Percentiles rank a stretch among this genome's conserved stretches.
These are phyloP conservation scores for Salmo trutta DNA, from an alignment of 2,797 vertebrate genomes.

Conservation along the genomic window DNA sequence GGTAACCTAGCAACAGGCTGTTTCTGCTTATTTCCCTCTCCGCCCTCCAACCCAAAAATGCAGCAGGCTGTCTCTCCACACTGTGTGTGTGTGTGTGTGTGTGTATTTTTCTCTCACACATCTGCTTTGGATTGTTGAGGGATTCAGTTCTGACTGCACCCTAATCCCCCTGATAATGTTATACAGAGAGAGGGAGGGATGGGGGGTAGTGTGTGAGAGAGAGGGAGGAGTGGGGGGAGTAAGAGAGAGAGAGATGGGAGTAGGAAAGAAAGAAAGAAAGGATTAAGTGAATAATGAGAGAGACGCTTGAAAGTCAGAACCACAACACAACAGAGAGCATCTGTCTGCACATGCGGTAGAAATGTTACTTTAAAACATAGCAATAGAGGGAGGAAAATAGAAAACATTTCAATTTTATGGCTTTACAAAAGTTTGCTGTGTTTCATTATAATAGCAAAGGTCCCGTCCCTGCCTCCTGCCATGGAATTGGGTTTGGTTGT, in stretches of 20 bases:
- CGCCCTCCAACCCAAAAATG: slow-evolving; percentile 77
- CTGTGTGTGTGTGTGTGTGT: slow-evolving; percentile 40
- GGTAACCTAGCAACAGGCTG: slow-evolving; percentile 87
- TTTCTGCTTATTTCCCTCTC: slow-evolving; percentile 88
- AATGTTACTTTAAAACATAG: no score
- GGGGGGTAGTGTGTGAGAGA: slow-evolving; percentile 48
- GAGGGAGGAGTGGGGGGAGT: slow-evolving; percentile 42
- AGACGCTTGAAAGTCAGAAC: slow-evolving; percentile 19
- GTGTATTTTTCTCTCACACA: slow-evolving; percentile 73
- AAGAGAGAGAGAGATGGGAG: slow-evolving; percentile 28
- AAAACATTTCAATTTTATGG: no score
- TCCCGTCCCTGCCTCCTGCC: no score
- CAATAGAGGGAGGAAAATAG: no score
- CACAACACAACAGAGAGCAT: slow-evolving; percentile 31
- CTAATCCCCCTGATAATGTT: slow-evolving; percentile 63
- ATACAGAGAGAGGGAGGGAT: slow-evolving; percentile 47
- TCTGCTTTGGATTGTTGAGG: slow-evolving; percentile 90
- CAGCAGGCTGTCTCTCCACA: no score
- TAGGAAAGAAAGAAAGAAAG: background rate
- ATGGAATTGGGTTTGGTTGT: no score
- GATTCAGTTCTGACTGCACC: slow-evolving; percentile 77
- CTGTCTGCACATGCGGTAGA: slow-evolving; percentile 37
- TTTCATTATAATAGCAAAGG: no score
- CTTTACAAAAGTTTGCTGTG: no score
- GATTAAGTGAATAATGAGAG: slow-evolving; percentile 34